Evolutionary conservation across 92 coral and sea anemone species (phyloP).

Genomic region (Epizoanthus rinbou): DNA sequence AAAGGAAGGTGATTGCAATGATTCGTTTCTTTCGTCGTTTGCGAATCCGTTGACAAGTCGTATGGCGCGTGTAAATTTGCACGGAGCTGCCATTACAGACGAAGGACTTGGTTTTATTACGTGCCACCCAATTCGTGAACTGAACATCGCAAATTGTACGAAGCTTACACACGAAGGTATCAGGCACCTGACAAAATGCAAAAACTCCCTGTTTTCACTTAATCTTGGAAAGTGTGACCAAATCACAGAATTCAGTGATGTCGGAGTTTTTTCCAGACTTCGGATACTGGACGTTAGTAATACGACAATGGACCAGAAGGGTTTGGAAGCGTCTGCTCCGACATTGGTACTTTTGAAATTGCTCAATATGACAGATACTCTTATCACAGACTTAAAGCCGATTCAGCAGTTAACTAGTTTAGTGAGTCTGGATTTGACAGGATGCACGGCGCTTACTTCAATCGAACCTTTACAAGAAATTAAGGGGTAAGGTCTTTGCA

Average conservation of each 20-base stretch:
- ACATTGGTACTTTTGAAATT: constrained; percentile 50
- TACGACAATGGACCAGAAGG: constrained; percentile 62
- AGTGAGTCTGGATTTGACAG: constrained; percentile 71
- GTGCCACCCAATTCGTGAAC: constrained; percentile 76
- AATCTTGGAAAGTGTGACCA: constrained; percentile 63
- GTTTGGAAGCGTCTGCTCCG: constrained; percentile 49
- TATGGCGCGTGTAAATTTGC: constrained; percentile 67
- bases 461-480: constrained; percentile 58
- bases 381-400: constrained; percentile 64
- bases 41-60: constrained; percentile 72
- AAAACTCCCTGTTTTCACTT: constrained; percentile 61
- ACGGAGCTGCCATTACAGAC: constrained; percentile 73
- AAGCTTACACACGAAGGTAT: constrained; percentile 64
- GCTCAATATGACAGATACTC: constrained; percentile 63
- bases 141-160: constrained; percentile 71
- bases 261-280: constrained; percentile 55
- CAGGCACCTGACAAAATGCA: constrained; percentile 60
- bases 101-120: constrained; percentile 61
- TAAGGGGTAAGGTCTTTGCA: constrained; percentile 63
- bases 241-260: constrained; percentile 58
- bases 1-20: constrained; percentile 72
- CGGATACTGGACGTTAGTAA: constrained; percentile 64
- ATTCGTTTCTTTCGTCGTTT: constrained; percentile 72
- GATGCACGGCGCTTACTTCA: constrained; percentile 56
- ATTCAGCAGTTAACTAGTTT: constrained; percentile 53